Conservation (phyloP, 2,888 invertebrate genomes). For the Ectropis crepuscularia region DNA sequence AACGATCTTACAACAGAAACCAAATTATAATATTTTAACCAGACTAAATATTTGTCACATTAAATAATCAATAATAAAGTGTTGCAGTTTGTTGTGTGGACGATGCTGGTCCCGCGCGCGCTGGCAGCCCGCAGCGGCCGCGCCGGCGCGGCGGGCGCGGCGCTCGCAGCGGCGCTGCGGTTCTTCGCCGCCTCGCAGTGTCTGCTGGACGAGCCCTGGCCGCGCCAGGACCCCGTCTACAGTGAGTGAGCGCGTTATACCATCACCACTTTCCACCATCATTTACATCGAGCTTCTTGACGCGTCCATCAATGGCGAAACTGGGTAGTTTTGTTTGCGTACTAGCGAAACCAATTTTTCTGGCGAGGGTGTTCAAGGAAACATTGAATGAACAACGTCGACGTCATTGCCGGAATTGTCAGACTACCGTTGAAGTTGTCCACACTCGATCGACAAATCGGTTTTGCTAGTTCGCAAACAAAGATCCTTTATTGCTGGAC, state of each 20-base stretch:
- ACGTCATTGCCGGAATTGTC: too few species aligned
- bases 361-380: too few species aligned
- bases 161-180: conserved; percentile 64
- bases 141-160: conserved; percentile 47
- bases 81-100: conserved; percentile 1
- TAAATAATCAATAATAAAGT: background rate
- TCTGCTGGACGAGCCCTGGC: conserved; percentile 63
- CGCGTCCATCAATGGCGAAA: background rate
- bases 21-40: too few species aligned
- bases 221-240: conserved; percentile 48
- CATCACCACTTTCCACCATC: background rate
- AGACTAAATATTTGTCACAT: too few species aligned
- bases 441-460: too few species aligned
- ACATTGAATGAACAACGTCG: too few species aligned
- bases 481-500: too few species aligned
- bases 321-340: too few species aligned
- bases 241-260: conserved; percentile 48
- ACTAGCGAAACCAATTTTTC: too few species aligned
- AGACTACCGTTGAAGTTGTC: too few species aligned
- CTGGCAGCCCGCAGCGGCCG: conserved; percentile 33
- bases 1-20: background rate
- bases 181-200: conserved; percentile 72
- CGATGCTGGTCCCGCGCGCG: conserved; percentile 26
- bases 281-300: background rate
- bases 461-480: too few species aligned